Base-by-base conservation (phyloP, 35 echinoderm and acorn worm genomes). In the Patiria miniata region DNA sequence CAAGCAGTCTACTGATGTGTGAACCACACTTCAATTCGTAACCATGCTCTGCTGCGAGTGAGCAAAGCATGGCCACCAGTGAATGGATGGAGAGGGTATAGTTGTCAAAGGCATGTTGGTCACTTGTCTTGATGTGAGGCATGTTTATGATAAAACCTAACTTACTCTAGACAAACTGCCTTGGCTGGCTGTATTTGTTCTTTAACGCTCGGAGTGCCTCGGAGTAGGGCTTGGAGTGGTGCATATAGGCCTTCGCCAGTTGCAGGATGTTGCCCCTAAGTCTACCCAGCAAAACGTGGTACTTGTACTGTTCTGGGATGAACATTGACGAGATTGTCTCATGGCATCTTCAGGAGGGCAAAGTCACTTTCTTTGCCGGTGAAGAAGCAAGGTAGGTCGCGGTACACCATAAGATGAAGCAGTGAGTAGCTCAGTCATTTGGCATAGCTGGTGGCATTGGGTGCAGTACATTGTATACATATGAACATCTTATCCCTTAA, bases 351-450 rank as follows among this genome's bases (percentile, higher is more conserved):
- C 18, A 54, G 52, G 52, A 81, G 29, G 79, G 79, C 79, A 50
- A 81, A 81, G 8, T 81, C 39, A 17, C 22, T 42, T 22, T 81
- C 79, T 21, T 33, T 42, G 39, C 37, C 79, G 21, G 37, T 81
- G 29, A 36, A 42, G 51, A 81, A 81, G 79, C 21, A 81, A 40
- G 29, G 39, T 18, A 7, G 79, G 79, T 22, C 51, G 39, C 51
- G 79, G 79, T 9, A 33, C 51, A 5, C 79, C 79, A 50, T 81
- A 81, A 17, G 51, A 50, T 8, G 39, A n/a, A n/a, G n/a, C n/a
- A n/a, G n/a, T n/a, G n/a, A n/a, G n/a, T n/a, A n/a, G n/a, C n/a
- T n/a, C n/a, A n/a, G n/a, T n/a, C n/a, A n/a, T n/a, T n/a, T n/a
- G n/a, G n/a, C n/a, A n/a, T 54, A 54, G 52, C 52, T 54, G 52